These are phyloP conservation scores for Silvanus unidentatus DNA, from an alignment of 2,888 invertebrate genomes.

Conservation along the genomic window DNA sequence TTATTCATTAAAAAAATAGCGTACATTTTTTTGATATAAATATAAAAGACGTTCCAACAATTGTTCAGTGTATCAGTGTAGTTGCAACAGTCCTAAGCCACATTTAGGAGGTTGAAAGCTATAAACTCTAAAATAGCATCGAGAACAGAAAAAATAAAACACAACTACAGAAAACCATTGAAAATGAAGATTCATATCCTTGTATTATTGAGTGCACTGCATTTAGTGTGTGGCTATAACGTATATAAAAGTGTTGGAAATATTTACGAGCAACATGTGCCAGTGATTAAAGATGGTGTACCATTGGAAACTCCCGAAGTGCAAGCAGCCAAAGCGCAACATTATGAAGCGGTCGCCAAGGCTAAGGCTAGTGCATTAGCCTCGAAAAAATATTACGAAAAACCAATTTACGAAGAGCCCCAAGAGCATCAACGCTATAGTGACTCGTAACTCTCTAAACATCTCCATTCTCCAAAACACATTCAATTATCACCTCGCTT, in stretches of 20 bases:
- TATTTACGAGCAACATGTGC: slow-evolving; percentile 26
- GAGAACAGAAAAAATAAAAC: too few relatives aligned
- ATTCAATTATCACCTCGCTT: too few relatives aligned
- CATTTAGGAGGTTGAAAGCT: slow-evolving; percentile 11
- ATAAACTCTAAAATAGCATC: too few relatives aligned
- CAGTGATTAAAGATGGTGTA: slow-evolving; percentile 37
- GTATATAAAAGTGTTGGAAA: neutral
- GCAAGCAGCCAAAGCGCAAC: slow-evolving; percentile 48
- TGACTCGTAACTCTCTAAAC: neutral
- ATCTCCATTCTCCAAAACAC: neutral
- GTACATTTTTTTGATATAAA: too few relatives aligned
- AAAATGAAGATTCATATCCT: neutral
- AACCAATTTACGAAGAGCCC: too few relatives aligned
- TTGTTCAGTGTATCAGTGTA: neutral
- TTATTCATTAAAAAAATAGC: too few relatives aligned
- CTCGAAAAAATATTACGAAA: too few relatives aligned
- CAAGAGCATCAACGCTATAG: too few relatives aligned
- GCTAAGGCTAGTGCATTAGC: slow-evolving; percentile 2
- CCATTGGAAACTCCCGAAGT: slow-evolving; percentile 50
- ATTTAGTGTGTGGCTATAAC: neutral
- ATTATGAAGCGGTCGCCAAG: slow-evolving; percentile 36
- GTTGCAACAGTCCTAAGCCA: slow-evolving; percentile 12
- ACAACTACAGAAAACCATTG: too few relatives aligned
- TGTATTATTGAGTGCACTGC: neutral
- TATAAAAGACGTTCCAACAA: neutral